Evolutionary conservation across 2,888 invertebrate species (phyloP).

Genomic region (Microdon myrmicae): DNA sequence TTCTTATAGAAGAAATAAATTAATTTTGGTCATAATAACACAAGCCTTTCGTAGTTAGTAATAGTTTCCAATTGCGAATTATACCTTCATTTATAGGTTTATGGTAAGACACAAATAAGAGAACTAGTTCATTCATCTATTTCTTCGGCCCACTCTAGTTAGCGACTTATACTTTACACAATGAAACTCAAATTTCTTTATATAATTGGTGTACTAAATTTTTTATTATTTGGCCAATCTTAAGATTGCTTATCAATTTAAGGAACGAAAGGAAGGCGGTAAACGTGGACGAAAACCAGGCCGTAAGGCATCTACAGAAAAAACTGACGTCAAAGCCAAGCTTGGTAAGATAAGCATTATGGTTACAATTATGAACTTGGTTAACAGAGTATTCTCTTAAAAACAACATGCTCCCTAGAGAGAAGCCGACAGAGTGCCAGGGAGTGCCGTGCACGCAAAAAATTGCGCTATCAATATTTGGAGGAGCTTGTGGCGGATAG

Average conservation of each 20-base stretch:
- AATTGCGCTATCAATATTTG: conserved; percentile 94
- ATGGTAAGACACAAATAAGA: too few relatives aligned
- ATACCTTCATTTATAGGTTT: too few relatives aligned
- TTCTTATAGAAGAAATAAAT: too few relatives aligned
- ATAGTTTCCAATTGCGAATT: too few relatives aligned
- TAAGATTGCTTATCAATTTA: conserved; percentile 25
- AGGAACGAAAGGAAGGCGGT: conserved; percentile 80
- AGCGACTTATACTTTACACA: too few relatives aligned
- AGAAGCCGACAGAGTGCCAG: conserved; percentile 96
- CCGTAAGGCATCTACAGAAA: conserved; percentile 84
- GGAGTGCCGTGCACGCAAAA: conserved; percentile 96
- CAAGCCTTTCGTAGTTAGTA: too few relatives aligned
- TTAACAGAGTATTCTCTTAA: neutral
- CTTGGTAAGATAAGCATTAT: conserved; percentile 72
- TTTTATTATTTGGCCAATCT: too few relatives aligned
- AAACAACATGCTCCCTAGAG: conserved; percentile 70
- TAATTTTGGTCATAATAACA: too few relatives aligned
- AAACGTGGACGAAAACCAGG: conserved; percentile 90
- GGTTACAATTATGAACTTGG: neutral
- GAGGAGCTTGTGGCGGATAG: conserved; percentile 94
- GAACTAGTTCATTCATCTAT: too few relatives aligned
- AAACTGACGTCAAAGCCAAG: conserved; percentile 94
- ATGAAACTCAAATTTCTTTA: too few relatives aligned
- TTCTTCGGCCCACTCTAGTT: too few relatives aligned
- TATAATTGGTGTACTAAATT: too few relatives aligned